These are phyloP conservation scores for Bubalus kerabau DNA, from an alignment of 2,113 vertebrate species.

Conservation along the genomic window DNA sequence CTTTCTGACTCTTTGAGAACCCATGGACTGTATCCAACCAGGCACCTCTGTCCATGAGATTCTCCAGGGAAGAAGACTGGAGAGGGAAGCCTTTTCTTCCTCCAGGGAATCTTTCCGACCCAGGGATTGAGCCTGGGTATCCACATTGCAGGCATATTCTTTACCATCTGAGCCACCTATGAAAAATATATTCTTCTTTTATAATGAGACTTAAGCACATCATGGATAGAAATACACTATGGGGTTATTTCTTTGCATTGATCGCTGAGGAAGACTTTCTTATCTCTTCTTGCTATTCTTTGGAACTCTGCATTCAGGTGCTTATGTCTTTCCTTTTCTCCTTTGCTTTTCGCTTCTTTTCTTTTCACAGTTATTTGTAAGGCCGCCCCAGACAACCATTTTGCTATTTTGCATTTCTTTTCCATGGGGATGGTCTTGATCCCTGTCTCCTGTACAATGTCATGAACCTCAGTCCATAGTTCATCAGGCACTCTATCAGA, in stretches of 20 bases:
- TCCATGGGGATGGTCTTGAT: too few relatives aligned
- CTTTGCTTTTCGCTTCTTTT: too few relatives aligned
- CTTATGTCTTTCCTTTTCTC: too few relatives aligned
- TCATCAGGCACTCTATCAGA: too few relatives aligned
- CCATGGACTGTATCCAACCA: neutral
- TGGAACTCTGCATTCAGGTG: too few relatives aligned
- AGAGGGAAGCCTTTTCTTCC: neutral
- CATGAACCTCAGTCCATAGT: too few relatives aligned
- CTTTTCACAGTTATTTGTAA: too few relatives aligned
- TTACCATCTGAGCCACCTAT: neutral
- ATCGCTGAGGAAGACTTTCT: too few relatives aligned
- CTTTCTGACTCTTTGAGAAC: neutral
- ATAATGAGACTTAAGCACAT: neutral
- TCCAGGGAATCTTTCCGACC: rapidly evolving
- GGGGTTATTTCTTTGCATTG: neutral
- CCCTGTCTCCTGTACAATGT: too few relatives aligned
- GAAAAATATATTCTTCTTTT: neutral
- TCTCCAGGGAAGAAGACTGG: neutral
- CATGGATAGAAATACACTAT: neutral
- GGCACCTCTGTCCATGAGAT: neutral
- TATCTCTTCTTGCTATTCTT: too few relatives aligned
- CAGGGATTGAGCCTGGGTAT: neutral
- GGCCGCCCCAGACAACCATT: too few relatives aligned
- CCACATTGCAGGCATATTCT: neutral
- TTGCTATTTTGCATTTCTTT: too few relatives aligned